phyloP scores from a whole-genome alignment of 2,113 vertebrate genomes.

The Malurus elegans region DNA sequence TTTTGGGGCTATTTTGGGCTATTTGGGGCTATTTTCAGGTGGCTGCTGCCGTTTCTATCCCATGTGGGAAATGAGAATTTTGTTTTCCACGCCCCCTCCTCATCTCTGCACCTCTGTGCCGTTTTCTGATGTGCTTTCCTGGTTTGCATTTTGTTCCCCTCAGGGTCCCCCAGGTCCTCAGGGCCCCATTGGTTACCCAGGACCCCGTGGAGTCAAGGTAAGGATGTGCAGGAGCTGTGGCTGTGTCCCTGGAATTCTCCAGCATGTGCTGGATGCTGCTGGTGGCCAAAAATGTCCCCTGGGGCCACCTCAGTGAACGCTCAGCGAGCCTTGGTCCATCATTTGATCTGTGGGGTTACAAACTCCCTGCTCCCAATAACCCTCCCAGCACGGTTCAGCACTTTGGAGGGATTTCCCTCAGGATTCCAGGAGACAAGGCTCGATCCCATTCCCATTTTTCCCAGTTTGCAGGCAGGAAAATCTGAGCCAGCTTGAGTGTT shows the following conservation, averaged over 20 bases:
- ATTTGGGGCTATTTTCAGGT: background rate
- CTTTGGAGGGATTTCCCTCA: background rate
- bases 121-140: background rate
- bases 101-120: background rate
- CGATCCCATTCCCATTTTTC: background rate
- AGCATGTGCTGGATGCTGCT: background rate
- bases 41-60: accelerated
- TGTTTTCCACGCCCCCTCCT: background rate
- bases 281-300: background rate
- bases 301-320: background rate
- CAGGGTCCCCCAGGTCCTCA: slow-evolving; percentile 94
- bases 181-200: slow-evolving; percentile 94
- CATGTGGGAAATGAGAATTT: accelerated
- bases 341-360: accelerated
- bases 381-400: background rate
- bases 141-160: background rate
- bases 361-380: background rate
- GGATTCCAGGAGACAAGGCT: background rate
- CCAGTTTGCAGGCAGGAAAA: background rate
- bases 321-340: accelerated
- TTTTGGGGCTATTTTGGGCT: background rate
- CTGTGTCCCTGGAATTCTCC: accelerated
- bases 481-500: background rate
- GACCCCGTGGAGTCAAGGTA: slow-evolving; percentile 94
- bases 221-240: background rate